Conservation (phyloP, 2,888 invertebrate species). For the Cryptocephalus moraei region DNA sequence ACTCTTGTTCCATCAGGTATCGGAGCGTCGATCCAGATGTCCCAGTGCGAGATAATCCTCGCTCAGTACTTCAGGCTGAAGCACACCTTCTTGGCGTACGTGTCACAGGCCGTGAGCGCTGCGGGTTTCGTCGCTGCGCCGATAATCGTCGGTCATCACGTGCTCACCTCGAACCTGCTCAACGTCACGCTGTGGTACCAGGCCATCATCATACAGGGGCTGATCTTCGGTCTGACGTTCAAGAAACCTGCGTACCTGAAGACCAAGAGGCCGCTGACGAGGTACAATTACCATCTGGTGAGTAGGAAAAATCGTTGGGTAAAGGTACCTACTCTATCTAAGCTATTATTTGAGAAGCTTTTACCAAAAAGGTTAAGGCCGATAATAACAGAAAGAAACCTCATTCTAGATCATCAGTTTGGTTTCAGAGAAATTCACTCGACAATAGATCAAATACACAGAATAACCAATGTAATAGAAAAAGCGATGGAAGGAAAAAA, state of each 20-base stretch:
- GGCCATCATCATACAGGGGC: slow-evolving; percentile 48
- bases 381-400: too few species aligned
- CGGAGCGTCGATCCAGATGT: slow-evolving; percentile 46
- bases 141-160: slow-evolving; percentile 42
- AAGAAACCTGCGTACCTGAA: slow-evolving; percentile 44
- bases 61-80: slow-evolving; percentile 50
- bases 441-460: too few species aligned
- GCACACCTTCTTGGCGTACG: slow-evolving; percentile 41
- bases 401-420: too few species aligned
- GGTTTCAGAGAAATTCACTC: too few species aligned
- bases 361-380: too few species aligned
- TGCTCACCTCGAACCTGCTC: slow-evolving; percentile 35
- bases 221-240: slow-evolving; percentile 43
- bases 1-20: slow-evolving; percentile 35
- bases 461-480: too few species aligned
- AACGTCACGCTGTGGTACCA: slow-evolving; percentile 47
- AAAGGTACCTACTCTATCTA: too few species aligned
- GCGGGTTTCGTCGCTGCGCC: slow-evolving; percentile 46
- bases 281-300: slow-evolving; percentile 29
- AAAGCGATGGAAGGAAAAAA: too few species aligned
- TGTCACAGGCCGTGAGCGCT: slow-evolving; percentile 44
- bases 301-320: too few species aligned
- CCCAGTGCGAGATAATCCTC: slow-evolving; percentile 48
- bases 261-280: slow-evolving; percentile 11
- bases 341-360: too few species aligned